phyloP scores from a whole-genome alignment of 53 echinoderm and acorn worm genomes.

The Paracentrotus lividus region DNA sequence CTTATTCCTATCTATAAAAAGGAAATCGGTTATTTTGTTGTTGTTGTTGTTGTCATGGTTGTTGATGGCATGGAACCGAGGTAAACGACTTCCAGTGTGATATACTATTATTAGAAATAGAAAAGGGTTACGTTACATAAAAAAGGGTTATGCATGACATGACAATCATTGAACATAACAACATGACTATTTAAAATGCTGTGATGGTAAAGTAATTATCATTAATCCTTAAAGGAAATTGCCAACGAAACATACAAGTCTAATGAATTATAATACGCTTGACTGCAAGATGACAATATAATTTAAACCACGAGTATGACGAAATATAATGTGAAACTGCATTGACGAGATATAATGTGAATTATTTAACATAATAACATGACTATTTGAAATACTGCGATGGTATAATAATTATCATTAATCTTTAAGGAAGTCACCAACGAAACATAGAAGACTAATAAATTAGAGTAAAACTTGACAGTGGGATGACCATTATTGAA shows the following conservation, averaged over 20 bases:
- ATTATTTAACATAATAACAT: not conserved
- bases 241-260: not conserved
- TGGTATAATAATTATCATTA: not conserved
- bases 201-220: not conserved
- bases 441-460: not conserved
- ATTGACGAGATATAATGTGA: too few species aligned
- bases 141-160: too few species aligned
- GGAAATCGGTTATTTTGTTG: too few species aligned
- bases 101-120: not conserved
- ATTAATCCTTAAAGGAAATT: not conserved
- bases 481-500: not conserved
- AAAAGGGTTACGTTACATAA: not conserved
- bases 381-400: not conserved
- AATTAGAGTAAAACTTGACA: not conserved
- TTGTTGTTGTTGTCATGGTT: too few species aligned
- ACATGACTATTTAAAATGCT: not conserved
- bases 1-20: too few species aligned
- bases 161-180: not conserved
- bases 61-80: too few species aligned
- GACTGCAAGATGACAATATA: not conserved
- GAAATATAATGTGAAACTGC: conserved; percentile 17
- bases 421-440: not conserved
- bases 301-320: not conserved
- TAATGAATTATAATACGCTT: not conserved
- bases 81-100: not conserved